A percentile compares a stretch with the other conserved stretches of the same genome.
phyloP scores from a whole-genome alignment of 2,888 invertebrate species.

The Brachylomia viminalis region DNA sequence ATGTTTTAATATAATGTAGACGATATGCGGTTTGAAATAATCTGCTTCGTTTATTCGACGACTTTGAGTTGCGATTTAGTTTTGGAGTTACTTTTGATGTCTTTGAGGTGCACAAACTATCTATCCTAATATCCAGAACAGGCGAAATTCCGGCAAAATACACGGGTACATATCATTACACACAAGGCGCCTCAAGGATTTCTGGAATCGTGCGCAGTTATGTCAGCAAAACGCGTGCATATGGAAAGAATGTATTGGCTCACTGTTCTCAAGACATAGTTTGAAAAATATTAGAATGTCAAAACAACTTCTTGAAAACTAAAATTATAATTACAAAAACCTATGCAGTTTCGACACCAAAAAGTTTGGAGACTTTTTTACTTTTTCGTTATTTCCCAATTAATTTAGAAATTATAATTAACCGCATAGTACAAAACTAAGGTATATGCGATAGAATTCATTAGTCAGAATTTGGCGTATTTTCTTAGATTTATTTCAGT shows the following conservation, averaged over 20 bases:
- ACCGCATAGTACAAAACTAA: not conserved
- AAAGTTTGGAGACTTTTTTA: not conserved
- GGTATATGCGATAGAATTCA: constrained; percentile 7
- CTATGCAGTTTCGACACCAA: not conserved
- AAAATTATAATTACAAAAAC: not conserved
- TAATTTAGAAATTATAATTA: not conserved
- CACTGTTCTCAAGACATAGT: not conserved
- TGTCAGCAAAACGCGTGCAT: not conserved
- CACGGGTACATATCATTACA: not conserved
- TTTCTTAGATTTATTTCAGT: constrained; percentile 33
- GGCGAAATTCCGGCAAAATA: not conserved
- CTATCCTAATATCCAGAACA: not conserved
- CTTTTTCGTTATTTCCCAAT: not conserved
- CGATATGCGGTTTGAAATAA: constrained; percentile 44
- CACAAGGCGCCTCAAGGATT: constrained; percentile 4
- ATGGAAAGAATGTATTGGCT: constrained; percentile 22
- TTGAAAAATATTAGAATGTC: not conserved
- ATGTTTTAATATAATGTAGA: constrained; percentile 45
- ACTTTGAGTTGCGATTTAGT: constrained; percentile 18
- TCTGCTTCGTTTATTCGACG: constrained; percentile 31
- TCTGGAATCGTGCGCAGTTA: constrained; percentile 22
- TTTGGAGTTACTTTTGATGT: not conserved
- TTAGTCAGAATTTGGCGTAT: constrained; percentile 27
- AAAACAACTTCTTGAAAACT: not conserved
- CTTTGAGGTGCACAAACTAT: not conserved